Percentiles rank a stretch among this genome's conserved stretches.
These are phyloP conservation scores for Eupeodes latifasciatus DNA, from an alignment of 2,888 invertebrate species.

Conservation along the genomic window DNA sequence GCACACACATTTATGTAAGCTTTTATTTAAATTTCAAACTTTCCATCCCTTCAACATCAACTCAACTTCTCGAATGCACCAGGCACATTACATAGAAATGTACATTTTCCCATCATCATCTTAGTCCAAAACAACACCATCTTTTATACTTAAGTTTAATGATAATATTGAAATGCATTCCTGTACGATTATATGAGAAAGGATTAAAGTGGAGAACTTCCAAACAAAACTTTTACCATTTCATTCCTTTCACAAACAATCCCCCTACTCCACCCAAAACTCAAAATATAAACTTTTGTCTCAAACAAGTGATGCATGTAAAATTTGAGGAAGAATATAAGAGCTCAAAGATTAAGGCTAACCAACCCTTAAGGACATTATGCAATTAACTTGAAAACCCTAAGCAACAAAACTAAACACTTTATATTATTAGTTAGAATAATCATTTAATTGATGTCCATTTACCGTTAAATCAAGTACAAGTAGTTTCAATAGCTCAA, in stretches of 20 bases:
- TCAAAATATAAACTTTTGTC: slow-evolving; percentile 5
- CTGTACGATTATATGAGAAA: not conserved
- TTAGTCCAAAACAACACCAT: not conserved
- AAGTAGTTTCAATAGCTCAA: not conserved
- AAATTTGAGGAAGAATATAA: not conserved
- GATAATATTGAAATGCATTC: slow-evolving; percentile 27
- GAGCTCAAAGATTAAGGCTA: not conserved
- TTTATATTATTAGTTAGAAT: not conserved
- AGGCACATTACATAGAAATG: too few relatives aligned
- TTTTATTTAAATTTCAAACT: slow-evolving; percentile 42
- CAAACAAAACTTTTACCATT: not conserved
- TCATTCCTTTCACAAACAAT: too few relatives aligned
- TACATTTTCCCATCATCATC: not conserved
- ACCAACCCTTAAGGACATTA: slow-evolving; percentile 13
- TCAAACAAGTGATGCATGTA: not conserved
- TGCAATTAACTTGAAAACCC: slow-evolving; percentile 27
- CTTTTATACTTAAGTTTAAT: slow-evolving; percentile 27
- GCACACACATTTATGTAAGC: slow-evolving; percentile 9
- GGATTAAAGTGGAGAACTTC: slow-evolving; percentile 9
- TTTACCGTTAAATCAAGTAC: not conserved
- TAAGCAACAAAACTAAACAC: slow-evolving; percentile 14
- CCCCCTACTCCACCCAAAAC: too few relatives aligned
- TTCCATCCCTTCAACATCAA: not conserved
- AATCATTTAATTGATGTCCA: slow-evolving; percentile 4
- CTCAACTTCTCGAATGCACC: not conserved